A percentile compares a stretch with the other conserved stretches of the same genome.
phyloP scores from a whole-genome alignment of 2,113 vertebrate genomes.

The Rhinoptilus africanus region DNA sequence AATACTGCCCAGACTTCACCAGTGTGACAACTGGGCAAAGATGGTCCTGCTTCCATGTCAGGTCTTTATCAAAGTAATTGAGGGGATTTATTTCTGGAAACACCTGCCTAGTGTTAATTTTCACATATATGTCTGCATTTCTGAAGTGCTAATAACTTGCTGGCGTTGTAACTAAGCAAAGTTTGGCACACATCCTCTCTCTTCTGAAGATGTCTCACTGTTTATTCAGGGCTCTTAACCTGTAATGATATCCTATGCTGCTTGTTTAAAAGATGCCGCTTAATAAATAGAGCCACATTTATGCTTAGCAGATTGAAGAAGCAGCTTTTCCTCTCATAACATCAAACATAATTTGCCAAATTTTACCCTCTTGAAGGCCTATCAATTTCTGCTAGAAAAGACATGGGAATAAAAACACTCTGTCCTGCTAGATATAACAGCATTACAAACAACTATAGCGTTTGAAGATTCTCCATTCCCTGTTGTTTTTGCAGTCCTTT shows the following conservation, averaged over 20 bases:
- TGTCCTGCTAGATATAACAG: neutral
- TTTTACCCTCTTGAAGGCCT: neutral
- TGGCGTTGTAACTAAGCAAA: neutral
- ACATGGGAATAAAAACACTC: neutral
- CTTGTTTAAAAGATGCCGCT: neutral
- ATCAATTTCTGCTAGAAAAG: neutral
- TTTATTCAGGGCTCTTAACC: neutral
- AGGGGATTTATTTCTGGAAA: neutral
- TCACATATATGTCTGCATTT: neutral
- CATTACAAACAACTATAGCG: neutral
- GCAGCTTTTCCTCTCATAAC: neutral
- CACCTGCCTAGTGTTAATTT: neutral
- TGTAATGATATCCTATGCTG: neutral
- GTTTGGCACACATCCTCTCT: neutral
- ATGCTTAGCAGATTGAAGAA: neutral
- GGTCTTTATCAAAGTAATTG: neutral
- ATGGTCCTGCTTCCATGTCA: neutral
- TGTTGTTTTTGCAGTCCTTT: neutral
- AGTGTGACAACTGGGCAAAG: neutral
- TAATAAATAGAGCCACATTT: neutral
- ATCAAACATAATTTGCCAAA: neutral
- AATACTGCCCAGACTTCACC: neutral
- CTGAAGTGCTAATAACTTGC: conserved; percentile 11
- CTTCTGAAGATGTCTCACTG: neutral
- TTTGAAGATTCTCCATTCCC: neutral